A percentile compares a stretch with the other conserved stretches of the same genome.
Conservation (phyloP, 2,888 invertebrate species). For the Eupithecia exiguata region DNA sequence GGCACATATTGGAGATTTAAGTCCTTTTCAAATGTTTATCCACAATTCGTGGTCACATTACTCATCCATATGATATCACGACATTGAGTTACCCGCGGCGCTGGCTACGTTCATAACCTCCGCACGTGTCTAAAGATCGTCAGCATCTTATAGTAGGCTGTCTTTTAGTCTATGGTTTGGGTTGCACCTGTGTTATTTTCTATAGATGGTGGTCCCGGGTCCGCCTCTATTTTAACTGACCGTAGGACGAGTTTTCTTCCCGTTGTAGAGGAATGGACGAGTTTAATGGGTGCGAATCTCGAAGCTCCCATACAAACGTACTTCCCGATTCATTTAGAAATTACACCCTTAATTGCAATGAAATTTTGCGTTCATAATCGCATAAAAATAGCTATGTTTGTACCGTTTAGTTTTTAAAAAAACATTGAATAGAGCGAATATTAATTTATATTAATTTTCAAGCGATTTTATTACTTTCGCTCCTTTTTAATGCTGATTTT, state of each 20-base stretch:
- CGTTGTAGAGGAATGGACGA: background rate
- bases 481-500: too few relatives aligned
- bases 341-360: too few relatives aligned
- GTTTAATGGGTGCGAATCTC: too few relatives aligned
- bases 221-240: background rate
- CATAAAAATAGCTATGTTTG: too few relatives aligned
- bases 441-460: too few relatives aligned
- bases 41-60: constrained; percentile 14
- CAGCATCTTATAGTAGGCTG: background rate
- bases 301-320: too few relatives aligned
- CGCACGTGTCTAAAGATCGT: constrained; percentile 23
- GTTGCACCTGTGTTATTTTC: background rate
- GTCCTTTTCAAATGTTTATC: background rate
- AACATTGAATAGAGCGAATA: too few relatives aligned
- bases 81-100: constrained; percentile 33
- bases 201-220: background rate
- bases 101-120: constrained; percentile 32
- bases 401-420: too few relatives aligned
- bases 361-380: too few relatives aligned
- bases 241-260: background rate
- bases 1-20: too few relatives aligned
- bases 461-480: too few relatives aligned
- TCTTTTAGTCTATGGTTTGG: background rate
- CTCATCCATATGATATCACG: constrained; percentile 32
- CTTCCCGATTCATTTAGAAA: too few relatives aligned